A percentile compares a stretch with the other conserved stretches of the same genome.
phyloP scores from a whole-genome alignment of 2,797 vertebrate species.

The Amazona finschi region DNA sequence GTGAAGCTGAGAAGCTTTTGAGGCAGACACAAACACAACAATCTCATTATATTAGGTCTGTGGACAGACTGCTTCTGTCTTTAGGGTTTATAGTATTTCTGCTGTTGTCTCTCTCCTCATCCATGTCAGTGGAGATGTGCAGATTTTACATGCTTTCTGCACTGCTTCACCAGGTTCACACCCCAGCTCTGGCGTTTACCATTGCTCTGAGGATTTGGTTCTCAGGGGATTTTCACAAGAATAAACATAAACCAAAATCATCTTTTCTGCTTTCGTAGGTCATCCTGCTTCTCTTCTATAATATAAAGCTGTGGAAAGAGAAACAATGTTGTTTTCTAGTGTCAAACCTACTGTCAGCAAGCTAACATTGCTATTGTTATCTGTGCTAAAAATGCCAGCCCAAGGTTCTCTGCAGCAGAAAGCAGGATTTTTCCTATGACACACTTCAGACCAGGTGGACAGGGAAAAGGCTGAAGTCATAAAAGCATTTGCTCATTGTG shows the following conservation, averaged over 20 bases:
- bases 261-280: not conserved
- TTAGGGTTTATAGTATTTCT: not conserved
- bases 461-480: not conserved
- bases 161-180: not conserved
- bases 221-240: not conserved
- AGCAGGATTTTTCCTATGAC: not conserved
- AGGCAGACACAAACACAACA: constrained; percentile 19
- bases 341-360: not conserved
- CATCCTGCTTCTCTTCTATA: not conserved
- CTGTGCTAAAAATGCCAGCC: not conserved
- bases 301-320: not conserved
- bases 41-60: not conserved
- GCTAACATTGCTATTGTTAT: not conserved
- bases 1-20: constrained; percentile 34
- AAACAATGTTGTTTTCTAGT: not conserved
- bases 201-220: not conserved
- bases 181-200: not conserved
- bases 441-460: not conserved
- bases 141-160: not conserved
- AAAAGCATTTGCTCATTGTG: not conserved
- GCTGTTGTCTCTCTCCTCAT: not conserved
- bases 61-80: not conserved
- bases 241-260: not conserved
- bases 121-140: not conserved
- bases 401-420: not conserved